Conservation (phyloP, 2,888 invertebrate genomes). For the Drosophila anomelani region DNA sequence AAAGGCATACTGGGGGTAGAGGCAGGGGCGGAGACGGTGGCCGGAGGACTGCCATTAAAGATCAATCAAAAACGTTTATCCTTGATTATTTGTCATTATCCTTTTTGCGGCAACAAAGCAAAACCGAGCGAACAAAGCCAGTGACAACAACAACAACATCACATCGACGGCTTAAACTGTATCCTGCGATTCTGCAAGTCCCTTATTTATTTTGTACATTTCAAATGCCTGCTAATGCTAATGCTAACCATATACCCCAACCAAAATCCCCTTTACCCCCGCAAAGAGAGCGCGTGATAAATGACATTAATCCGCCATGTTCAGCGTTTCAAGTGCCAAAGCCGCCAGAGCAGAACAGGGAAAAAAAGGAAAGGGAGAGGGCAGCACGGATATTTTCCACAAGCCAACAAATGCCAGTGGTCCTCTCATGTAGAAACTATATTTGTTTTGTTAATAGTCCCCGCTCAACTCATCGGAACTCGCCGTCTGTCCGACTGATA, state of each 20-base stretch:
- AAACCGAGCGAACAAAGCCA: conserved; percentile 41
- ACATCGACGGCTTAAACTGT: conserved; percentile 62
- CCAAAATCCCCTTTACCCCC: conserved; percentile 11
- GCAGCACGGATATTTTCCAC: conserved; percentile 14
- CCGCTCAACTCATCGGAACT: conserved; percentile 55
- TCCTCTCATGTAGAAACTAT: conserved; percentile 70
- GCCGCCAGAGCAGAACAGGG: conserved; percentile 20
- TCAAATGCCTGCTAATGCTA: conserved; percentile 62
- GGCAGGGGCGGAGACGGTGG: background rate
- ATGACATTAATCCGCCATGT: conserved; percentile 81
- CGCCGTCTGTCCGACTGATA: conserved; percentile 67
- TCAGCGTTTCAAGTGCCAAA: conserved; percentile 69
- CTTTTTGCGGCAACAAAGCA: conserved; percentile 69
- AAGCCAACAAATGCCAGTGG: conserved; percentile 47
- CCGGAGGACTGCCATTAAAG: conserved; percentile 71
- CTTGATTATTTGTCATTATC: conserved; percentile 83
- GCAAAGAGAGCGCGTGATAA: conserved; percentile 71
- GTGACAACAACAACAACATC: conserved; percentile 31
- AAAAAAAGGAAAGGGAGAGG: background rate
- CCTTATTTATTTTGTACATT: conserved; percentile 74
- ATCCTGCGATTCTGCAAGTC: conserved; percentile 29
- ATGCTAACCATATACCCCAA: conserved; percentile 17
- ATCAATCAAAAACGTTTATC: conserved; percentile 84
- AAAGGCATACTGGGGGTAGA: conserved; percentile 42
- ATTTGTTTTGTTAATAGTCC: conserved; percentile 79